Percentiles rank a stretch among this genome's conserved stretches.
These are phyloP conservation scores for Ctena decussata DNA, from an alignment of 2,888 invertebrate species.

Conservation along the genomic window DNA sequence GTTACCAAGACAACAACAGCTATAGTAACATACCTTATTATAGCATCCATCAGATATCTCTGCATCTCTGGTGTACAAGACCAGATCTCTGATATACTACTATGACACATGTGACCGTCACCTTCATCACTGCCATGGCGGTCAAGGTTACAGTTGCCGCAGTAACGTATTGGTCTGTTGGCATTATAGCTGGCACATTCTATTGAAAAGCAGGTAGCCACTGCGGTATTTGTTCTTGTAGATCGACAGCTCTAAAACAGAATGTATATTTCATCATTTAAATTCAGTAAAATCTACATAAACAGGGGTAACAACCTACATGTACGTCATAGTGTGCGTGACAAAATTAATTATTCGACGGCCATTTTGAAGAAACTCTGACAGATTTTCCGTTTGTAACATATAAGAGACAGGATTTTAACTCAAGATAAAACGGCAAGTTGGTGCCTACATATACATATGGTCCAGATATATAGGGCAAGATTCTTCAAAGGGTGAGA, in stretches of 20 bases:
- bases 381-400: too few species aligned
- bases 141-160: conserved; percentile 84
- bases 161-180: conserved; percentile 95
- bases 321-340: too few species aligned
- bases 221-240: conserved; percentile 95
- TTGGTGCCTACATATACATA: too few species aligned
- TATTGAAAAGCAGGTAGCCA: conserved; percentile 98
- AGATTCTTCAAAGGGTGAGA: too few species aligned
- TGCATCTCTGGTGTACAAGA: conserved; percentile 96
- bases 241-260: conserved; percentile 95
- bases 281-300: too few species aligned
- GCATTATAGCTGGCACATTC: conserved; percentile 99
- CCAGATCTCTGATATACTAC: conserved; percentile 95
- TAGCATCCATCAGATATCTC: conserved; percentile 97
- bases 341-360: too few species aligned
- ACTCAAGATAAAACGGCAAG: too few species aligned
- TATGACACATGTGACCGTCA: conserved; percentile 94
- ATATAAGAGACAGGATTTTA: too few species aligned
- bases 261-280: too few species aligned
- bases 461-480: too few species aligned
- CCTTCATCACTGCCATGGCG: conserved; percentile 79
- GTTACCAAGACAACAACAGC: conserved; percentile 18
- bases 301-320: too few species aligned
- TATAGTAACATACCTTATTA: conserved; percentile 96
- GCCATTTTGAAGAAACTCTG: too few species aligned